phyloP scores from a whole-genome alignment of 1,140 invertebrate species.

The Aphaenogaster floridana region DNA sequence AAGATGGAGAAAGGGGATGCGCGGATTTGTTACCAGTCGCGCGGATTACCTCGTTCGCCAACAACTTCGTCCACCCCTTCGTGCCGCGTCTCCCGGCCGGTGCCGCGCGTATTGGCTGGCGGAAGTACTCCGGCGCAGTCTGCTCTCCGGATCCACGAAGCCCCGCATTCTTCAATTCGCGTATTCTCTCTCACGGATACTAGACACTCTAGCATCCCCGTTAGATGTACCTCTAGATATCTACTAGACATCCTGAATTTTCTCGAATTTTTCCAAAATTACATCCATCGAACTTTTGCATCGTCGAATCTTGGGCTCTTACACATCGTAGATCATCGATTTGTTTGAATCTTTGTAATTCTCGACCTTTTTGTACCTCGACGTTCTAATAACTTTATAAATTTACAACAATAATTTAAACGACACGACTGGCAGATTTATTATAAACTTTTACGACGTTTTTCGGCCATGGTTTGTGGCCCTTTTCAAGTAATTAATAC shows the following conservation, averaged over 20 bases:
- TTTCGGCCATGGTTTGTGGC: too few relatives aligned
- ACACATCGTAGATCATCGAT: background rate
- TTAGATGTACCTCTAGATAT: background rate
- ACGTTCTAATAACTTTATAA: background rate
- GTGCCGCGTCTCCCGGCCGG: conserved; percentile 25
- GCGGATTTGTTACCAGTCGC: conserved; percentile 63
- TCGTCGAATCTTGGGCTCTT: too few relatives aligned
- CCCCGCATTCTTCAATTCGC: background rate
- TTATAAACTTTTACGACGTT: too few relatives aligned
- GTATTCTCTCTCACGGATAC: background rate
- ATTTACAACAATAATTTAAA: background rate
- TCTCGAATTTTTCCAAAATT: background rate
- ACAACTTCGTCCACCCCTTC: conserved; percentile 31
- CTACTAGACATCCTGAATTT: background rate
- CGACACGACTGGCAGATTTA: too few relatives aligned
- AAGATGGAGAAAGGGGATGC: conserved; percentile 46
- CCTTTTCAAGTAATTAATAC: too few relatives aligned
- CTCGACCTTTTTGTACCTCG: background rate
- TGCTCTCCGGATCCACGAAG: conserved; percentile 23
- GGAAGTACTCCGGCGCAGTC: conserved; percentile 6
- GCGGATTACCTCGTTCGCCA: conserved; percentile 56
- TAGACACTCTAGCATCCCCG: background rate
- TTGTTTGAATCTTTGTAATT: background rate
- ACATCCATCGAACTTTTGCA: background rate
- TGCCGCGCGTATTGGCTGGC: conserved; percentile 9